Conservation (phyloP, 1,140 invertebrate species). For the Heliconius eleuchia region DNA sequence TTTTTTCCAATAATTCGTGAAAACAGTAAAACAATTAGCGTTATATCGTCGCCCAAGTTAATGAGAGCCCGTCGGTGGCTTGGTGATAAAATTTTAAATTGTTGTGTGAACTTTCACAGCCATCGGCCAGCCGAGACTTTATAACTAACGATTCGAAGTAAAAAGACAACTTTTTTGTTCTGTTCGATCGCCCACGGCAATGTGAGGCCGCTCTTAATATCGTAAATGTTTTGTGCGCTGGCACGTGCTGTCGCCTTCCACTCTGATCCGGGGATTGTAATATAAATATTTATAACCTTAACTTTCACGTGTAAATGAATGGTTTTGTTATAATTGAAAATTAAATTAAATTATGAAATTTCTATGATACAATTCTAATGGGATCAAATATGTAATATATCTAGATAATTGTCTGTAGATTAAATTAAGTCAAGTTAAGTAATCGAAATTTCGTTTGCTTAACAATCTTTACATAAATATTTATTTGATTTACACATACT, state of each 20-base stretch:
- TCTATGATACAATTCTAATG: neutral
- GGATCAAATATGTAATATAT: too few species aligned
- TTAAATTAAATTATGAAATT: neutral
- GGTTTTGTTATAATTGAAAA: neutral
- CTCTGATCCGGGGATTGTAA: constrained; percentile 22
- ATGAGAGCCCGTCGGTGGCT: constrained; percentile 67
- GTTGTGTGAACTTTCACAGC: constrained; percentile 80
- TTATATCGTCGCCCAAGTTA: constrained; percentile 52
- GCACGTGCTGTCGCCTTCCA: constrained; percentile 60
- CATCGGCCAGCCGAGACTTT: constrained; percentile 60
- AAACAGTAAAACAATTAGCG: constrained; percentile 72
- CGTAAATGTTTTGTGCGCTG: constrained; percentile 52
- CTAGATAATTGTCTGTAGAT: too few species aligned
- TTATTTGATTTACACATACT: too few species aligned
- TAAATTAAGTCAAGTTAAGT: too few species aligned
- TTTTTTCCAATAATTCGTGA: constrained; percentile 56
- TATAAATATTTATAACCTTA: constrained; percentile 26
- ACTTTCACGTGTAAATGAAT: constrained; percentile 29
- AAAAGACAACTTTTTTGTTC: constrained; percentile 56
- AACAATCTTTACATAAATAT: too few species aligned
- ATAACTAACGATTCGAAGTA: constrained; percentile 61
- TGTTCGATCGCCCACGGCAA: constrained; percentile 45
- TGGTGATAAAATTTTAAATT: constrained; percentile 78
- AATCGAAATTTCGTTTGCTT: too few species aligned
- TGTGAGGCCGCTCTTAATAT: constrained; percentile 49